Percentiles rank a stretch among this genome's conserved stretches.
These are phyloP conservation scores for Byasa hedistus DNA, from an alignment of 2,888 invertebrate genomes.

Conservation along the genomic window DNA sequence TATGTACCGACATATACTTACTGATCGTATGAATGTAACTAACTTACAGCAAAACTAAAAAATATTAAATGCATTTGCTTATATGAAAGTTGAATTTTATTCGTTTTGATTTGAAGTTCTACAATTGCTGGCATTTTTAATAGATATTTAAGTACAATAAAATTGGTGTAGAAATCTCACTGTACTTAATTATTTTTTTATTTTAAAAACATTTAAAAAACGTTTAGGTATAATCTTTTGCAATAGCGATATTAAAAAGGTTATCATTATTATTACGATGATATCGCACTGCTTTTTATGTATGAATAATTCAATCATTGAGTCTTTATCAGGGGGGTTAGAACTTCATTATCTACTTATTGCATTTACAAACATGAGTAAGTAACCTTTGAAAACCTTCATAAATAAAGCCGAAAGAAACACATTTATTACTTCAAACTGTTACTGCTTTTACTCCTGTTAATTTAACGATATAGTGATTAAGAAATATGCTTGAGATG, in stretches of 20 bases:
- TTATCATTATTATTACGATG: neutral
- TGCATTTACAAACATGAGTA: neutral
- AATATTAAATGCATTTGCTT: neutral
- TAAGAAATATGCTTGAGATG: neutral
- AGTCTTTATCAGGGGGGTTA: neutral
- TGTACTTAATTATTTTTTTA: neutral
- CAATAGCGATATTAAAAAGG: neutral
- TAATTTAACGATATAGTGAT: neutral
- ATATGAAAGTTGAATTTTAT: no score
- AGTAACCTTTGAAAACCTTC: neutral
- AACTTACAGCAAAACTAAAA: constrained; percentile 2
- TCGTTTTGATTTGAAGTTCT: no score
- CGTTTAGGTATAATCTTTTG: neutral
- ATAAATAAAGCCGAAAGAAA: neutral
- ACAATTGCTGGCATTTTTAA: no score
- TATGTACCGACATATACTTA: constrained; percentile 18
- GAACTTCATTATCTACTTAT: neutral
- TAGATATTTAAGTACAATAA: no score
- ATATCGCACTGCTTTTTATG: neutral
- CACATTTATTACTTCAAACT: neutral
- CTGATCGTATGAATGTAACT: neutral
- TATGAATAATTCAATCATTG: neutral
- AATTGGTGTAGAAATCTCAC: no score
- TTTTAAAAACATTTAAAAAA: neutral
- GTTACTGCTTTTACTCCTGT: neutral